Evolutionary conservation across 2,888 invertebrate genomes (phyloP), one percentile per base, ranked within the genome.

Genomic region (Drosophila paranaensis): DNA sequence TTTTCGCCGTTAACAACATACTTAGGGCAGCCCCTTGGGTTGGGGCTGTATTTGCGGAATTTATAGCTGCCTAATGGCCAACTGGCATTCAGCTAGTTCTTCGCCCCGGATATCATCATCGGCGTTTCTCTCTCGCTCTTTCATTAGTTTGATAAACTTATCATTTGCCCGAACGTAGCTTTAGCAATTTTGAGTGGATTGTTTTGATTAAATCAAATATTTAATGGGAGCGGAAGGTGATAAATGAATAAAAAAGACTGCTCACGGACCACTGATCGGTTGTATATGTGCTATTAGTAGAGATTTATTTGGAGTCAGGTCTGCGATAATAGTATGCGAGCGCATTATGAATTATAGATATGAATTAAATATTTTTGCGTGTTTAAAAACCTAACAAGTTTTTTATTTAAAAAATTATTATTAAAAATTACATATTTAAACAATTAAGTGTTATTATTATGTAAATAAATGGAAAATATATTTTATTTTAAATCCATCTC

Each of bases 141-240:
- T 74, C 86, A 88, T 90, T 87, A 83, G 87, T 86, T 87, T 77
- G 87, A 79, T 90, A 88, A 88, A 90, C 89, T 81, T 86, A 83
- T 90, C 69, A 75, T 51, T 70, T 27, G 16, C 33, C 14, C 8
- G 10, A 39, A 48, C 50, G 20, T 14, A 37, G 45, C 40, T 48
- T 20, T 39, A 13, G 37, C 9, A 50, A 27, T 58, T 60, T 70
- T 51, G 58, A 45, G 40, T 61, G 60, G 33, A 58, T 51, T 39
- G 57, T 63, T 57, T 56, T 51, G 45, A 37, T 56, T 45, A 14
- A 43, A 3, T 40, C 6, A 27, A 39, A 11, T 27, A 53, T 50
- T 16, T n/a, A 11, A 46, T 14, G 14, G n/a, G n/a, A 20, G 20
- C 20, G 20, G 20, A 20, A 20, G 20, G 20, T 20, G n/a, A n/a